These are phyloP conservation scores for Zygogramma bicolorata DNA, from an alignment of 2,888 invertebrate genomes.

Conservation along the genomic window DNA sequence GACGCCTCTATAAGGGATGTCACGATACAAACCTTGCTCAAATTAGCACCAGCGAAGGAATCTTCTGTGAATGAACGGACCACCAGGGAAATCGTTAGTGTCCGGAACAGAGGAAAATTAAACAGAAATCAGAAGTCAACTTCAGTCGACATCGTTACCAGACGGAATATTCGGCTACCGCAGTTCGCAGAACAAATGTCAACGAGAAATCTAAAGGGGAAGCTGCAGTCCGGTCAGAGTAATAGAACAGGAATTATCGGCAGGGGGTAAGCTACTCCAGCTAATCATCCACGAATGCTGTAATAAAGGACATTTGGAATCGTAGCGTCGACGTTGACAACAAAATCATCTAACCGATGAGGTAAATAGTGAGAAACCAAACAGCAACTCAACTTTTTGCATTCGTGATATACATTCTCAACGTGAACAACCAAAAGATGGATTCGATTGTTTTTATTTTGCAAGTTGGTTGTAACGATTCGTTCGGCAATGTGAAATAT, in stretches of 20 bases:
- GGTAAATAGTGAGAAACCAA: neutral
- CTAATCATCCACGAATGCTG: neutral
- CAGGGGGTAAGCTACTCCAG: neutral
- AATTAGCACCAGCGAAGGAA: no score
- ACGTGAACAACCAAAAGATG: constrained; percentile 18
- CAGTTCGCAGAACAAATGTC: neutral
- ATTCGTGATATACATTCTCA: neutral
- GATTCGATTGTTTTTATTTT: constrained; percentile 25
- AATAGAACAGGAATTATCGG: neutral
- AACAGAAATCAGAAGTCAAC: neutral
- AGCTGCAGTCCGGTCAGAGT: neutral
- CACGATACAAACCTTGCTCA: neutral
- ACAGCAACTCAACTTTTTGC: neutral
- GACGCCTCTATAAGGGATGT: neutral
- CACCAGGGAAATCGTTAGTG: neutral
- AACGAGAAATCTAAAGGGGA: neutral
- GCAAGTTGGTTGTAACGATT: neutral
- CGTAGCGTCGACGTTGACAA: constrained; percentile 24
- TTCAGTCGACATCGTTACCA: neutral
- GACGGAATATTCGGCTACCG: neutral
- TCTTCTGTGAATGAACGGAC: neutral
- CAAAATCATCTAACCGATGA: neutral
- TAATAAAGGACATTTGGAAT: constrained; percentile 31
- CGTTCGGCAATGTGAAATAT: constrained; percentile 23
- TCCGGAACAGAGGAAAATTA: neutral